Conservation (phyloP, 2,888 invertebrate species). For the Apotomis betuletana region DNA sequence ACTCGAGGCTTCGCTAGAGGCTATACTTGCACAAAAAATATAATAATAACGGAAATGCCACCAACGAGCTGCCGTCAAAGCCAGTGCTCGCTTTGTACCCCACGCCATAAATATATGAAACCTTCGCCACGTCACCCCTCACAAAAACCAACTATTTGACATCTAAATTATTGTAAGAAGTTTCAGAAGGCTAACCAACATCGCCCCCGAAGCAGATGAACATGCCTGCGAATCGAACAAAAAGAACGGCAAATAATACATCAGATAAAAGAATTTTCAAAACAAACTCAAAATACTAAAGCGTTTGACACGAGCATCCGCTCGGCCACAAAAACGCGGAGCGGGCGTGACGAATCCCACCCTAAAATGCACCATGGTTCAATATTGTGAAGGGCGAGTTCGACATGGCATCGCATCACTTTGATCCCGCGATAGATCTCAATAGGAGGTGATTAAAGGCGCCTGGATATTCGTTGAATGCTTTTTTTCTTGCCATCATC, state of each 20-base stretch:
- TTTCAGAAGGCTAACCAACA: conserved; percentile 72
- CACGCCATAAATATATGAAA: conserved; percentile 82
- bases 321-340: conserved; percentile 74
- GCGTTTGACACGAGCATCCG: conserved; percentile 84
- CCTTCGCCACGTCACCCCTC: conserved; percentile 70
- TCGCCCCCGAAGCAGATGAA: conserved; percentile 77
- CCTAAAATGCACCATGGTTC: conserved; percentile 70
- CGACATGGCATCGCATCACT: conserved; percentile 69
- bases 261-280: conserved; percentile 84
- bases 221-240: conserved; percentile 68
- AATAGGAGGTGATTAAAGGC: conserved; percentile 83
- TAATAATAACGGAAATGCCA: conserved; percentile 78
- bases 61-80: conserved; percentile 74
- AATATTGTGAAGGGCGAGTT: conserved; percentile 74
- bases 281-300: conserved; percentile 84
- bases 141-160: conserved; percentile 79
- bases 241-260: conserved; percentile 79
- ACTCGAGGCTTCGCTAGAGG: conserved; percentile 8
- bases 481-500: conserved; percentile 80
- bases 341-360: conserved; percentile 63
- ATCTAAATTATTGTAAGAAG: conserved; percentile 82
- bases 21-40: conserved; percentile 49
- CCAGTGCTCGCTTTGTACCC: conserved; percentile 73
- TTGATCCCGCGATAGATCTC: conserved; percentile 83
- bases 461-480: conserved; percentile 83